phyloP scores from a whole-genome alignment of 2,888 invertebrate species.

The Clusia tigrina region DNA sequence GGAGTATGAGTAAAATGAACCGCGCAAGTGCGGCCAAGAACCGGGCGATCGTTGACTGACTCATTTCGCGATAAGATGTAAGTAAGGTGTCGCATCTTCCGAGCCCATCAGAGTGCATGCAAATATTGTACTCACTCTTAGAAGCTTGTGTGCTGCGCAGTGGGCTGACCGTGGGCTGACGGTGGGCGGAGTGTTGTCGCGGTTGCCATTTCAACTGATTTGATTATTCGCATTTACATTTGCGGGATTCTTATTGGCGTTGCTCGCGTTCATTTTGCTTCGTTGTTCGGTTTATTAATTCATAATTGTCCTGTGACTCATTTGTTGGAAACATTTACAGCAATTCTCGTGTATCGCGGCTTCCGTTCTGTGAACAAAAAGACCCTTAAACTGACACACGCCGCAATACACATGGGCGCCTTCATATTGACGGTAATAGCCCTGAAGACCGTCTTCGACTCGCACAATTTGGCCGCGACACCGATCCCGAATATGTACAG shows the following conservation, averaged over 20 bases:
- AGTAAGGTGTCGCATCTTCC: not conserved
- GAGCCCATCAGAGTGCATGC: too few species aligned
- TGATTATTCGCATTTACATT: not conserved
- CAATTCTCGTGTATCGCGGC: constrained; percentile 82
- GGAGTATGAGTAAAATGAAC: too few species aligned
- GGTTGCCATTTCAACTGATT: not conserved
- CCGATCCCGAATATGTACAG: constrained; percentile 77
- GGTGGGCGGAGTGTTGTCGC: too few species aligned
- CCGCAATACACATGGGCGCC: constrained; percentile 72
- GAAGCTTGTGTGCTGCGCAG: too few species aligned
- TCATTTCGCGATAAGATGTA: not conserved
- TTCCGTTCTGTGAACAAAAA: constrained; percentile 77
- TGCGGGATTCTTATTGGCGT: not conserved
- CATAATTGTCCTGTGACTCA: not conserved
- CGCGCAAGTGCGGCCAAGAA: not conserved
- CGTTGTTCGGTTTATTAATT: not conserved
- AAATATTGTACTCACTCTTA: too few species aligned
- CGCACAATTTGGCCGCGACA: constrained; percentile 72
- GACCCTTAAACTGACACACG: constrained; percentile 79
- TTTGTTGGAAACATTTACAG: constrained; percentile 65
- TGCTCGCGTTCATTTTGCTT: not conserved
- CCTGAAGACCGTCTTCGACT: constrained; percentile 81
- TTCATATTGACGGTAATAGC: constrained; percentile 76
- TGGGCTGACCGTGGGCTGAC: too few species aligned
- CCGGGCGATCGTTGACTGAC: not conserved